Percentiles rank a stretch among this genome's conserved stretches.
These are phyloP conservation scores for Machimus atricapillus DNA, from an alignment of 2,888 invertebrate species.

Conservation along the genomic window DNA sequence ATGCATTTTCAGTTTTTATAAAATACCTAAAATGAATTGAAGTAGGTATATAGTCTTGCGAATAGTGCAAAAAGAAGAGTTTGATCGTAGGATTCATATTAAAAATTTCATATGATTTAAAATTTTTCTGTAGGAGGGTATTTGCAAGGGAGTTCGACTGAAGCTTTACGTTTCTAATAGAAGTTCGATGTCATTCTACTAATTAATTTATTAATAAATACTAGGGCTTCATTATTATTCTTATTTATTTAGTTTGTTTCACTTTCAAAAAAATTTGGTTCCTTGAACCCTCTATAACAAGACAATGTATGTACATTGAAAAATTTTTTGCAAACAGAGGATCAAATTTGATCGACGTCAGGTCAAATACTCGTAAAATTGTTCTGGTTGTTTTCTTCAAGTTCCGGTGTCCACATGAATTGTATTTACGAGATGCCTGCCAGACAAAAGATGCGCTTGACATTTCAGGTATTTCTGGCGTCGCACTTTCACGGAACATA, in stretches of 20 bases:
- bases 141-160: too few species aligned
- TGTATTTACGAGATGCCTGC: not conserved
- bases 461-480: constrained; percentile 26
- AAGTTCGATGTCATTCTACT: too few species aligned
- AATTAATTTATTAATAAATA: too few species aligned
- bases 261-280: not conserved
- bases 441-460: constrained; percentile 3
- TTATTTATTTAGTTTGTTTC: not conserved
- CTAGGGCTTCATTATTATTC: not conserved
- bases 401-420: not conserved
- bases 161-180: too few species aligned
- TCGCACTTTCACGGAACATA: constrained; percentile 6
- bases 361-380: not conserved
- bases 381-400: not conserved
- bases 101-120: too few species aligned
- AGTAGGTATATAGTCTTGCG: too few species aligned
- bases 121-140: too few species aligned
- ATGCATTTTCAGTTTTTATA: too few species aligned
- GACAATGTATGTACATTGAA: not conserved
- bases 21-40: too few species aligned
- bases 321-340: not conserved
- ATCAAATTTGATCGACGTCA: not conserved
- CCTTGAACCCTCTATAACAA: not conserved
- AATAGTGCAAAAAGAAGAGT: too few species aligned
- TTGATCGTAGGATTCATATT: too few species aligned